A percentile compares a stretch with the other conserved stretches of the same genome.
Conservation (phyloP, 1,140 invertebrate genomes). For the Arion vulgaris region DNA sequence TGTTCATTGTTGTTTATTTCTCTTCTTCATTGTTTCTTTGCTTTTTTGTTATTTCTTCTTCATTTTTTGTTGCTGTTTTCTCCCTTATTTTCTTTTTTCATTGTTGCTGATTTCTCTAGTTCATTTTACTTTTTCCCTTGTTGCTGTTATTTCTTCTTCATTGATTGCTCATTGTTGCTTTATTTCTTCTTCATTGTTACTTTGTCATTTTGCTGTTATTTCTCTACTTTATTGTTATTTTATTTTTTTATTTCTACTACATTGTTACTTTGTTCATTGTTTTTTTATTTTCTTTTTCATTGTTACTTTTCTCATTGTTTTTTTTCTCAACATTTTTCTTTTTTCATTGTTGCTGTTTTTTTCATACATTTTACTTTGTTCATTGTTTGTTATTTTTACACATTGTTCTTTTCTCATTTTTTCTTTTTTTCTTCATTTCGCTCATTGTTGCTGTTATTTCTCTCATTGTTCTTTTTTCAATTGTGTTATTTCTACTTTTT, state of each 20-base stretch:
- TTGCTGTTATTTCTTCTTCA: background rate
- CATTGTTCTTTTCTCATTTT: background rate
- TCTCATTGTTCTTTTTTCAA: background rate
- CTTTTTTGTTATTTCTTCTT: too few relatives aligned
- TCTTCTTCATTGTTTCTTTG: too few relatives aligned
- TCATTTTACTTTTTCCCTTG: background rate
- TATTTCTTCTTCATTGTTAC: background rate
- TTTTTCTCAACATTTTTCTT: background rate
- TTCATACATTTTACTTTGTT: background rate
- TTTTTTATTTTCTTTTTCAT: background rate
- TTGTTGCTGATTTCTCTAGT: too few relatives aligned
- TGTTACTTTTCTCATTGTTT: background rate
- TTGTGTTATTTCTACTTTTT: background rate
- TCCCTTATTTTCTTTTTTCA: too few relatives aligned
- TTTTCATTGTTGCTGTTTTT: background rate
- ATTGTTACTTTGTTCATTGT: background rate
- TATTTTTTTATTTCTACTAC: background rate
- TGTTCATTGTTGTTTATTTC: too few relatives aligned
- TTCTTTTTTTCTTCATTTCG: background rate
- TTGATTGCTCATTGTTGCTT: background rate
- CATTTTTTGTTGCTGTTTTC: too few relatives aligned
- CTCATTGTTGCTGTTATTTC: background rate
- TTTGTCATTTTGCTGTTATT: background rate
- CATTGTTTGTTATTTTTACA: background rate
- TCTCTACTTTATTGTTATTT: background rate